These are phyloP conservation scores for Harpalus rufipes DNA, from an alignment of 2,888 invertebrate genomes.

Conservation along the genomic window DNA sequence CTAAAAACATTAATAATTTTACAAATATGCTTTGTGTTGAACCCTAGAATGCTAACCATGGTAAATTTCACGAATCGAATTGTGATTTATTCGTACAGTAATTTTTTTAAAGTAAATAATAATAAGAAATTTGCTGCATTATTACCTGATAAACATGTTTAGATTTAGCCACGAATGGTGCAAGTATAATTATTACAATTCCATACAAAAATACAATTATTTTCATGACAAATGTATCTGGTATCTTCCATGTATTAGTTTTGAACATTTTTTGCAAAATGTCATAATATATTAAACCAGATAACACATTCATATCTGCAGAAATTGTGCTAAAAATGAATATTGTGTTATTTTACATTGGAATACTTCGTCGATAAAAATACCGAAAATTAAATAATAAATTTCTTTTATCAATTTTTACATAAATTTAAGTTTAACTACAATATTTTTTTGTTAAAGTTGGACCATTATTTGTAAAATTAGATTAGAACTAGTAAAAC, in stretches of 20 bases:
- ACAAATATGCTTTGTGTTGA: too few species aligned
- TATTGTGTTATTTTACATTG: background rate
- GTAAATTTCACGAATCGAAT: too few species aligned
- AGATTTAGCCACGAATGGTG: background rate
- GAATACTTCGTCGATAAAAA: too few species aligned
- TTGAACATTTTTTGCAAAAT: background rate
- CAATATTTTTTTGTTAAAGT: too few species aligned
- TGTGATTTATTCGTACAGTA: too few species aligned
- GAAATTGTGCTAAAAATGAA: conserved; percentile 2
- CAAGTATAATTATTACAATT: background rate
- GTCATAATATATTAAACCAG: conserved; percentile 22
- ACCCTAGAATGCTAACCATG: too few species aligned
- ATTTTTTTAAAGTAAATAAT: too few species aligned
- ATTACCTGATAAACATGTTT: conserved; percentile 5
- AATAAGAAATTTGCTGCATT: background rate
- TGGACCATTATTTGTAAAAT: too few species aligned
- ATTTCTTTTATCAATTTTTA: too few species aligned
- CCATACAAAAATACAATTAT: conserved; percentile 7
- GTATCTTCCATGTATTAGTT: background rate
- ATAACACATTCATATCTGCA: background rate
- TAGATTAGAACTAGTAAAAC: too few species aligned
- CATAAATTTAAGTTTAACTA: too few species aligned
- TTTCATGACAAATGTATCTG: background rate
- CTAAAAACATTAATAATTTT: background rate
- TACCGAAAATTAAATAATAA: too few species aligned